Evolutionary conservation across 2,888 invertebrate genomes (phyloP).

Genomic region (Orthonychiurus folsomi): DNA sequence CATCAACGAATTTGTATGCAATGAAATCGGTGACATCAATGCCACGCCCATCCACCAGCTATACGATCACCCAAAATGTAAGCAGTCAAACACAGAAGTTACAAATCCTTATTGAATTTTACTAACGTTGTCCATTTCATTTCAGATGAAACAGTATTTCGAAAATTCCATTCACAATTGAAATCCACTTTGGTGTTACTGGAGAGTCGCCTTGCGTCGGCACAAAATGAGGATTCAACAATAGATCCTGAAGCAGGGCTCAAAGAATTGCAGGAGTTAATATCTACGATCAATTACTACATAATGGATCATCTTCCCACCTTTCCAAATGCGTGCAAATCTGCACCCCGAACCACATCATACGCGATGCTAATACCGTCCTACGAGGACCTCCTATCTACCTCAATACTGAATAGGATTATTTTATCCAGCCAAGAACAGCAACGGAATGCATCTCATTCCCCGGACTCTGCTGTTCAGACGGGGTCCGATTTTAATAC

Average conservation of each 20-base stretch:
- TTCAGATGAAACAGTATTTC: neutral
- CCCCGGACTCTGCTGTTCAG: neutral
- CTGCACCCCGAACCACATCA: neutral
- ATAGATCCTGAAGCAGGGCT: neutral
- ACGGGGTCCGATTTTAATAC: too few species aligned
- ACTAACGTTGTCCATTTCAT: too few species aligned
- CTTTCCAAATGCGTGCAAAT: neutral
- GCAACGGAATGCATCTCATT: neutral
- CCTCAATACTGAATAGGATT: conserved; percentile 11
- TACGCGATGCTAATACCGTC: neutral
- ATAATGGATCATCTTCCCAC: neutral
- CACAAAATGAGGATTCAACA: neutral
- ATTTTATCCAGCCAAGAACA: conserved; percentile 5
- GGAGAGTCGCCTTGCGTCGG: too few species aligned
- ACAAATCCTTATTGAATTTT: neutral
- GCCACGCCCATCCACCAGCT: neutral
- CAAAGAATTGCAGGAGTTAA: neutral
- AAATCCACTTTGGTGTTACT: too few species aligned
- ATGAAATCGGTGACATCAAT: neutral
- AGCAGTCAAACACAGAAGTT: neutral
- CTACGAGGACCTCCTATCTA: conserved; percentile 9
- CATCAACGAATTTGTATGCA: neutral
- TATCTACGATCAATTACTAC: neutral
- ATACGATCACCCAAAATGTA: neutral
- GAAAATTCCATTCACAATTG: neutral